Percentiles rank a stretch among this genome's conserved stretches.
Evolutionary conservation across 2,797 vertebrate species (phyloP).

Genomic region (Heliangelus exortis): DNA sequence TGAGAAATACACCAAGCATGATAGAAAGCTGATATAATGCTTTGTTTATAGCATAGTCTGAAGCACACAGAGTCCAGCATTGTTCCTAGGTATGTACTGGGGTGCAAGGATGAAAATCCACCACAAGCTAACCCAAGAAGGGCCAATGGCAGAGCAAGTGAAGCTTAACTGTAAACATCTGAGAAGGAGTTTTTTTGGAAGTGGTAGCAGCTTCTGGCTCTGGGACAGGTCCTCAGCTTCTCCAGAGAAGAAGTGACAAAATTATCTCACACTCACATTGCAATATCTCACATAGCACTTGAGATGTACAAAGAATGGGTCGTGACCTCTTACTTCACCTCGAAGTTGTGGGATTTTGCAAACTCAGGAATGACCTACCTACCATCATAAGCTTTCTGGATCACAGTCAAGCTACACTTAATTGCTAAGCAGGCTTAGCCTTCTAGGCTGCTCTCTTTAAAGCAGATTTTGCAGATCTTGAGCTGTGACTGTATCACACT

Average conservation of each 20-base stretch:
- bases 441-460: not conserved
- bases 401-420: constrained; percentile 19
- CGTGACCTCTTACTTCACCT: not conserved
- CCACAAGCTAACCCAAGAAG: not conserved
- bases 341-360: not conserved
- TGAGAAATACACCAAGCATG: not conserved
- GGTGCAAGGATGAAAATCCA: not conserved
- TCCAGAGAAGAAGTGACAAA: not conserved
- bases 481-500: not conserved
- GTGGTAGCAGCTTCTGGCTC: not conserved
- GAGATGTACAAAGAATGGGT: not conserved
- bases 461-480: constrained; percentile 21
- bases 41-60: not conserved
- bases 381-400: not conserved
- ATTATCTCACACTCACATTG: not conserved
- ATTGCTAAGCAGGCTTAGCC: not conserved
- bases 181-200: not conserved
- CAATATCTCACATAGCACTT: not conserved
- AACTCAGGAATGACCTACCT: not conserved
- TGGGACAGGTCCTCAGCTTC: not conserved
- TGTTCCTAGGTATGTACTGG: not conserved
- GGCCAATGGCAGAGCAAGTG: not conserved
- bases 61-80: not conserved
- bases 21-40: not conserved
- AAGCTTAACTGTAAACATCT: not conserved